phyloP scores from a whole-genome alignment of 2,888 invertebrate genomes.

The Hydropsyche betteni region DNA sequence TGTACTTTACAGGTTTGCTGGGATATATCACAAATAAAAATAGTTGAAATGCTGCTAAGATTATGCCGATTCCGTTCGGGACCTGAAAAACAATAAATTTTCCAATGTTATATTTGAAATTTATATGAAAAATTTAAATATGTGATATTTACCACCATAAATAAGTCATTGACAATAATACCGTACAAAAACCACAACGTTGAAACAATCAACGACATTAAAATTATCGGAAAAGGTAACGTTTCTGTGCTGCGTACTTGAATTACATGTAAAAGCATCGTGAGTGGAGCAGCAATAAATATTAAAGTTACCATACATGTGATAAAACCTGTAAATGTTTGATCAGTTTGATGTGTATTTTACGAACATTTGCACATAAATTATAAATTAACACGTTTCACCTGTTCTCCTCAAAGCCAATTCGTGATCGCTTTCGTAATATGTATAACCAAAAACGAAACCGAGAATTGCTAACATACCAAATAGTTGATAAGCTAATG shows the following conservation, averaged over 20 bases:
- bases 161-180: slow-evolving; percentile 76
- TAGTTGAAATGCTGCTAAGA: slow-evolving; percentile 45
- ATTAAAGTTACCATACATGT: slow-evolving; percentile 80
- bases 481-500: slow-evolving; percentile 71
- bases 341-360: background rate
- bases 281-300: slow-evolving; percentile 85
- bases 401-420: slow-evolving; percentile 72
- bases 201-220: slow-evolving; percentile 83
- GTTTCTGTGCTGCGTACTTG: slow-evolving; percentile 82
- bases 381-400: slow-evolving; percentile 53
- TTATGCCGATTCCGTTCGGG: slow-evolving; percentile 45
- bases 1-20: background rate
- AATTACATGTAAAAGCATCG: slow-evolving; percentile 82
- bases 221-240: slow-evolving; percentile 87
- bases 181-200: slow-evolving; percentile 89
- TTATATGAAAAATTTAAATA: background rate
- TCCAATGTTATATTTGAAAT: slow-evolving; percentile 52
- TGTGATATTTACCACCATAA: slow-evolving; percentile 72
- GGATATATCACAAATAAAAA: slow-evolving; percentile 44
- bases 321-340: slow-evolving; percentile 62
- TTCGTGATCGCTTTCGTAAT: slow-evolving; percentile 64
- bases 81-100: slow-evolving; percentile 38
- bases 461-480: slow-evolving; percentile 65
- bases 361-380: too few relatives aligned
- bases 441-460: slow-evolving; percentile 68